Evolutionary conservation across 2,113 vertebrate genomes (phyloP).

Genomic region (Calyptomena viridis): DNA sequence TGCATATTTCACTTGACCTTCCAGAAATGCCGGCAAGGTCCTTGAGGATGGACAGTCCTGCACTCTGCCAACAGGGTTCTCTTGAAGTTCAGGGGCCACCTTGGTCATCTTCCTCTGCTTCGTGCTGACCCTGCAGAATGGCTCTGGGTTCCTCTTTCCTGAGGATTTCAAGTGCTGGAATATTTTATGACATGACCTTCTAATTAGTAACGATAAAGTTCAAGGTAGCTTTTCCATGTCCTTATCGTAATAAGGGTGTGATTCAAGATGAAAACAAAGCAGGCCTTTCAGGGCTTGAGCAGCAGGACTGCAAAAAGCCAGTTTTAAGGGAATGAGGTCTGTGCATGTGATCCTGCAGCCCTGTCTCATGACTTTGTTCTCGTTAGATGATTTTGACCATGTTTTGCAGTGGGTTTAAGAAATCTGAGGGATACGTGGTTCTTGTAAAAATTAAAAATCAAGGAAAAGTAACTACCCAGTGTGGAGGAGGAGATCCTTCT

Average conservation of each 20-base stretch:
- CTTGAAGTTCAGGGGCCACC: not conserved
- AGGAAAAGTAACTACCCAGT: not conserved
- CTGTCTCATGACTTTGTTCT: not conserved
- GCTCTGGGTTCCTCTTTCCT: constrained; percentile 19
- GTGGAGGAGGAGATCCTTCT: not conserved
- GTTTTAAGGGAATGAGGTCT: not conserved
- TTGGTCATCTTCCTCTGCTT: constrained; percentile 1
- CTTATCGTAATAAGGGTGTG: not conserved
- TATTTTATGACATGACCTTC: not conserved
- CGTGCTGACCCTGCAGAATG: not conserved
- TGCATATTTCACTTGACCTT: constrained; percentile 40
- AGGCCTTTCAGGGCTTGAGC: not conserved
- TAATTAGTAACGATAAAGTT: constrained; percentile 20
- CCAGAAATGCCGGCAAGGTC: not conserved
- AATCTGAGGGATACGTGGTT: not conserved
- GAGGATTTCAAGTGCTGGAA: not conserved
- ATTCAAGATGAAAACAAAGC: not conserved
- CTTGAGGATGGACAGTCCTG: not conserved
- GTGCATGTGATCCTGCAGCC: not conserved
- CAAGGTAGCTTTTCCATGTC: not conserved
- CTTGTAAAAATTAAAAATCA: not conserved
- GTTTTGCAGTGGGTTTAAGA: not conserved
- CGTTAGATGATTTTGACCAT: not conserved
- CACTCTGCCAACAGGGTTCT: not conserved
- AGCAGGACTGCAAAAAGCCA: not conserved